Percentiles rank a stretch among this genome's conserved stretches.
Evolutionary conservation across 2,113 vertebrate genomes (phyloP).

Genomic region (Fulmarus glacialis): DNA sequence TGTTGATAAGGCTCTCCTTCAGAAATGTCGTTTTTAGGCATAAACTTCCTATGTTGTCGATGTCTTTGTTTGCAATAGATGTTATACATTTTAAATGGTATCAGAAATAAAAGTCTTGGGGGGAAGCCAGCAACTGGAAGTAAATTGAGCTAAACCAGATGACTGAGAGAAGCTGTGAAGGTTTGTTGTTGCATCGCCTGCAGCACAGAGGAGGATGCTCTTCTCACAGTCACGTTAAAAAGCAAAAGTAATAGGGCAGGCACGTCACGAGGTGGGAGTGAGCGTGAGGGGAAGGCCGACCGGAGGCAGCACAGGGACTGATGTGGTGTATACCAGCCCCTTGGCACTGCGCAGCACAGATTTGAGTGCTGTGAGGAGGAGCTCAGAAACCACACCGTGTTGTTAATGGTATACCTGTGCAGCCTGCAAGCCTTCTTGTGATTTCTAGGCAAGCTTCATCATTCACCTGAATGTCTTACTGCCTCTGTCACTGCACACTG

Average conservation of each 20-base stretch:
- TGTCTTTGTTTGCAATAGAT: not conserved
- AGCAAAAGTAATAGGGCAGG: not conserved
- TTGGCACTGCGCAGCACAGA: not conserved
- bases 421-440: not conserved
- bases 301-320: not conserved
- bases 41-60: not conserved
- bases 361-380: not conserved
- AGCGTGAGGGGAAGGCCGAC: not conserved
- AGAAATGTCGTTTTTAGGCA: not conserved
- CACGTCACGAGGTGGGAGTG: not conserved
- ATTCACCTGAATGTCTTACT: not conserved
- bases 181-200: not conserved
- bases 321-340: not conserved
- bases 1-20: not conserved
- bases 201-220: not conserved
- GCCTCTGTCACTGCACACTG: rapidly evolving
- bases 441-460: not conserved
- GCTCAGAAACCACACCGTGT: not conserved
- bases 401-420: not conserved
- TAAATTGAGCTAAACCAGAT: not conserved
- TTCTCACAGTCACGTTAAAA: not conserved
- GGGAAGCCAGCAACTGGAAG: not conserved
- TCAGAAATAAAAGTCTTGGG: not conserved
- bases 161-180: not conserved
- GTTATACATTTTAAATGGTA: not conserved